phyloP scores from a whole-genome alignment of 2,797 vertebrate species.

The Sardinella longiceps region DNA sequence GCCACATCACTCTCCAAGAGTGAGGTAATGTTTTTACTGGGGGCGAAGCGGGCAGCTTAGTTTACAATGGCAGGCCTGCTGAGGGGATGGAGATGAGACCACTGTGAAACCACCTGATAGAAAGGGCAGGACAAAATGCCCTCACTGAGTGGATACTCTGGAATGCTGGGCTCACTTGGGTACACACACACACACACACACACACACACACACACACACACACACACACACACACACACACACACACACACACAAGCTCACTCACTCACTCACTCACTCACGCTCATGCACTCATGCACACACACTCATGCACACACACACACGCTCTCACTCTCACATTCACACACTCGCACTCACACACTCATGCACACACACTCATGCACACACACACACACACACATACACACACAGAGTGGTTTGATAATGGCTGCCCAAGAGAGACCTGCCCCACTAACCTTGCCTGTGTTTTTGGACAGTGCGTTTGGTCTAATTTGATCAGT shows the following conservation, averaged over 20 bases:
- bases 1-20: constrained; percentile 27
- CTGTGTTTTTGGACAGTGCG: constrained; percentile 29
- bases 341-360: too few relatives aligned
- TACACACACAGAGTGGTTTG: not conserved
- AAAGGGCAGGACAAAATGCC: not conserved
- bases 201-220: too few relatives aligned
- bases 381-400: not conserved
- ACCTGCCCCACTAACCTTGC: not conserved
- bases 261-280: too few relatives aligned
- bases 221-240: too few relatives aligned
- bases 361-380: too few relatives aligned
- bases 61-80: not conserved
- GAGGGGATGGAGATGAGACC: not conserved
- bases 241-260: not conserved
- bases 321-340: too few relatives aligned
- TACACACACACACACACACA: not conserved
- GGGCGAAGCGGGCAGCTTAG: not conserved
- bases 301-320: not conserved
- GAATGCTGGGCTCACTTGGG: not conserved
- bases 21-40: constrained; percentile 33
- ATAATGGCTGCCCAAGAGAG: too few relatives aligned
- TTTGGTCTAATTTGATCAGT: constrained; percentile 51
- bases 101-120: not conserved
- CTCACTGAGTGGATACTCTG: not conserved
- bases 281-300: not conserved